phyloP scores from a whole-genome alignment of 53 echinoderm and acorn worm species.

The Hippasteria phrygiana region DNA sequence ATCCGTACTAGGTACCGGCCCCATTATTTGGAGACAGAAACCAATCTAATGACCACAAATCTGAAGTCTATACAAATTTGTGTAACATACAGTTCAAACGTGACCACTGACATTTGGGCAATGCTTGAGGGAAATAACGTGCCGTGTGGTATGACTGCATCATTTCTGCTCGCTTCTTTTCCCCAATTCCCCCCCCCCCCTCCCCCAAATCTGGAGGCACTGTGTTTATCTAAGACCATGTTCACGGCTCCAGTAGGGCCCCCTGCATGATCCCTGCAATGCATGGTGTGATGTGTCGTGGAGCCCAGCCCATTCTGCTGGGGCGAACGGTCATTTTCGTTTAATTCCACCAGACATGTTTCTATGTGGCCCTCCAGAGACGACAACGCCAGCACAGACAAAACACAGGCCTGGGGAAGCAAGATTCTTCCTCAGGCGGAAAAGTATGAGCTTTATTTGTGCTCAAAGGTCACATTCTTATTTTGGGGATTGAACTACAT shows the following conservation, averaged over 20 bases:
- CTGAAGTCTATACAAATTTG: too few species aligned
- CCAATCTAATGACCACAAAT: too few species aligned
- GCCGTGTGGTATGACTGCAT: background rate
- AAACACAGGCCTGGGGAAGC: background rate
- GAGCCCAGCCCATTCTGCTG: background rate
- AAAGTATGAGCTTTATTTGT: background rate
- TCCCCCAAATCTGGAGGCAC: background rate
- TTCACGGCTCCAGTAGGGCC: background rate
- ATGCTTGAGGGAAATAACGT: background rate
- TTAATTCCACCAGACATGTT: background rate
- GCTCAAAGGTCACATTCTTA: background rate
- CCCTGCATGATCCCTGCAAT: background rate
- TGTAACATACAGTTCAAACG: too few species aligned
- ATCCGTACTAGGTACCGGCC: too few species aligned
- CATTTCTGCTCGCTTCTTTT: too few species aligned
- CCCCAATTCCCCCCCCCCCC: too few species aligned
- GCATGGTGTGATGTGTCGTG: background rate
- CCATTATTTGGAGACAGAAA: too few species aligned
- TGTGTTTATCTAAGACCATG: conserved; percentile 8
- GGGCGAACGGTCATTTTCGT: background rate
- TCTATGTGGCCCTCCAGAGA: background rate
- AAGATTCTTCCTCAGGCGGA: background rate
- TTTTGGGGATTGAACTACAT: background rate
- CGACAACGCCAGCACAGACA: background rate
- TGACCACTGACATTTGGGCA: background rate